These are phyloP conservation scores for Beaufortia kweichowensis DNA, from an alignment of 2,113 vertebrate species.

Conservation along the genomic window DNA sequence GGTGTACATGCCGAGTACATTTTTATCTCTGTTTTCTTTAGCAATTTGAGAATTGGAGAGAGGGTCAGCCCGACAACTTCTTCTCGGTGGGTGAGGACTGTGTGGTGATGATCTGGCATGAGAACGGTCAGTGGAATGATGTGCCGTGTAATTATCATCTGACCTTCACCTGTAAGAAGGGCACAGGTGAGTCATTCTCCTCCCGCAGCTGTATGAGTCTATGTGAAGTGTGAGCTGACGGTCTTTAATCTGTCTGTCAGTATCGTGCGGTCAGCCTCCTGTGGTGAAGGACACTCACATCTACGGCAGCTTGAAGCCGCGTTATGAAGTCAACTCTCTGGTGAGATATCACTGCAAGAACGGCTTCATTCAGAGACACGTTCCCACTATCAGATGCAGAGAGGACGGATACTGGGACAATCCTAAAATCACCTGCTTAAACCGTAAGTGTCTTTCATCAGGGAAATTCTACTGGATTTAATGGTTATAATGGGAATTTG, in stretches of 20 bases:
- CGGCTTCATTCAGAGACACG: slow-evolving; percentile 91
- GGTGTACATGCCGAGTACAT: background rate
- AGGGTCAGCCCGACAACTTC: slow-evolving; percentile 94
- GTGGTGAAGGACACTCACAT: slow-evolving; percentile 86
- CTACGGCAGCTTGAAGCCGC: slow-evolving; percentile 86
- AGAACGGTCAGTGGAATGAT: slow-evolving; percentile 93
- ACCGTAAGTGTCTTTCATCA: slow-evolving; percentile 80
- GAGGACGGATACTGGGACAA: slow-evolving; percentile 88
- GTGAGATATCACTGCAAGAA: slow-evolving; percentile 92
- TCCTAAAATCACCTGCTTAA: slow-evolving; percentile 90
- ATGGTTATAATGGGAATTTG: too few relatives aligned
- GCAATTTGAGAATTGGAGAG: slow-evolving; percentile 98
- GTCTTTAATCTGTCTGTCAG: slow-evolving; percentile 63
- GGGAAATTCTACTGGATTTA: too few relatives aligned
- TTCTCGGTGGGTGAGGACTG: slow-evolving; percentile 95
- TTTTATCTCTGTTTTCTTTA: slow-evolving; percentile 59
- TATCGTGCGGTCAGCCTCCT: slow-evolving; percentile 89
- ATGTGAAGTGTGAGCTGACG: background rate
- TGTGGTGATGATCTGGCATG: slow-evolving; percentile 96
- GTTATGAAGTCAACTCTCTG: slow-evolving; percentile 91
- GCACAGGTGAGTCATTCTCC: slow-evolving; percentile 81
- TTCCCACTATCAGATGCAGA: slow-evolving; percentile 87
- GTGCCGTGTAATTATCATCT: slow-evolving; percentile 97
- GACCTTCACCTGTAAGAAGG: slow-evolving; percentile 98
- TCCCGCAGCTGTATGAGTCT: too few relatives aligned